phyloP scores from a whole-genome alignment of 2,888 invertebrate genomes.

The Sphecodes monilicornis region DNA sequence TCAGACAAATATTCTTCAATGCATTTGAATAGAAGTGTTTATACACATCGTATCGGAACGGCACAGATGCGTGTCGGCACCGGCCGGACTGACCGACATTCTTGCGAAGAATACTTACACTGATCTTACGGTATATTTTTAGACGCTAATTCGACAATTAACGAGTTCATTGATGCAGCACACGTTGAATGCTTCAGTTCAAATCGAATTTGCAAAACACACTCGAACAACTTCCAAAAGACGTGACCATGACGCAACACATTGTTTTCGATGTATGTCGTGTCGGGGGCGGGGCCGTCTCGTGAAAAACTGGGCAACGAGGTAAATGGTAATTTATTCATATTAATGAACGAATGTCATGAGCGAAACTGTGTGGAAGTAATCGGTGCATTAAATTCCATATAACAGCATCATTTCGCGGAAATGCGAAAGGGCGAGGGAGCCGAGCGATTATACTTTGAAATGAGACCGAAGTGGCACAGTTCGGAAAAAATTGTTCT shows the following conservation, averaged over 20 bases:
- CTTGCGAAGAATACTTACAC: no score
- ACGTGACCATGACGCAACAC: background rate
- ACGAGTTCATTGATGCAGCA: no score
- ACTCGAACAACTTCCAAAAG: background rate
- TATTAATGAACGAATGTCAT: slow-evolving; percentile 6
- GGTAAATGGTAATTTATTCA: background rate
- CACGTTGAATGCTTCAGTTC: no score
- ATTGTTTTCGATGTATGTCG: background rate
- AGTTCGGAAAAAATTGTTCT: slow-evolving; percentile 4
- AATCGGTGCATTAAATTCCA: background rate
- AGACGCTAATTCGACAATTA: no score
- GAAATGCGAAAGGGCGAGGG: background rate
- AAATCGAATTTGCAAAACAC: no score
- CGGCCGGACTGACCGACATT: no score
- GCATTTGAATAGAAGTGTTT: no score
- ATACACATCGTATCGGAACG: no score
- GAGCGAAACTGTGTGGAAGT: background rate
- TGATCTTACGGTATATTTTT: no score
- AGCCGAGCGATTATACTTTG: slow-evolving; percentile 31
- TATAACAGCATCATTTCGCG: slow-evolving; percentile 8
- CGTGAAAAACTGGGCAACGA: background rate
- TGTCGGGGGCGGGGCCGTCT: background rate
- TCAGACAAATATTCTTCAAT: no score
- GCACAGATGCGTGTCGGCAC: no score
- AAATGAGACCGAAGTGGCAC: slow-evolving; percentile 2